Evolutionary conservation across 2,113 vertebrate species (phyloP), one percentile per base, ranked within the genome.

Genomic region (Siniperca chuatsi): DNA sequence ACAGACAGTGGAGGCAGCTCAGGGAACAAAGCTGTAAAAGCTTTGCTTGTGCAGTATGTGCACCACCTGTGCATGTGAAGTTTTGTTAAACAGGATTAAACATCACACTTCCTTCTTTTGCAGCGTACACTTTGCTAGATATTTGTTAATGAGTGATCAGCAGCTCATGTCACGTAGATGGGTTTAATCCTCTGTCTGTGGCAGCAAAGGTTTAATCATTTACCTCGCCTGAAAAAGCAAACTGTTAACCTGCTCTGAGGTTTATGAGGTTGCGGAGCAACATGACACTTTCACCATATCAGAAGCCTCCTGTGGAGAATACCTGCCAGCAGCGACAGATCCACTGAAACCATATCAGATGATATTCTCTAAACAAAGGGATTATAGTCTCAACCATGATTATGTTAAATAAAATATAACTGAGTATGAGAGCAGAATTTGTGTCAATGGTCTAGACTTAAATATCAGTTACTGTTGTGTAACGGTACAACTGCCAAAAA

Each of bases 231-330:
- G 74, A 61, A 65, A 50, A 70, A 55, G 66, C 54, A 78, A 60
- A 77, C 72, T 37, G 66, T 85, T 72, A n/a, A 84, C 74, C 70
- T 20, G 58, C 16, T 0, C 64, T 72, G 48, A 23, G 21, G 29
- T 84, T 90, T 86, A 88, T 75, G 71, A 81, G 81, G 80, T 78
- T 86, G 58, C 74, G 0, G 16, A 25, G 84, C 78, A 90, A 93
- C 84, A 44, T 42, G 60, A 90, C 90, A 91, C 92, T 89, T 90
- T 93, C 86, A 20, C 85, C 84, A 85, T 89, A 90, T 90, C 74
- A 64, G 75, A n/a, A 20, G 75, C 20, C 75, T 54, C 77, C 84
- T 40, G 72, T 78, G 40, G 84, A 87, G 90, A 57, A 13, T 29
- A 64, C 8, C 67, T 65, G n/a, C 44, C 44, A 11, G 20, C 62